Conservation (phyloP, 2,888 invertebrate species). For the Coleophora flavipennella region DNA sequence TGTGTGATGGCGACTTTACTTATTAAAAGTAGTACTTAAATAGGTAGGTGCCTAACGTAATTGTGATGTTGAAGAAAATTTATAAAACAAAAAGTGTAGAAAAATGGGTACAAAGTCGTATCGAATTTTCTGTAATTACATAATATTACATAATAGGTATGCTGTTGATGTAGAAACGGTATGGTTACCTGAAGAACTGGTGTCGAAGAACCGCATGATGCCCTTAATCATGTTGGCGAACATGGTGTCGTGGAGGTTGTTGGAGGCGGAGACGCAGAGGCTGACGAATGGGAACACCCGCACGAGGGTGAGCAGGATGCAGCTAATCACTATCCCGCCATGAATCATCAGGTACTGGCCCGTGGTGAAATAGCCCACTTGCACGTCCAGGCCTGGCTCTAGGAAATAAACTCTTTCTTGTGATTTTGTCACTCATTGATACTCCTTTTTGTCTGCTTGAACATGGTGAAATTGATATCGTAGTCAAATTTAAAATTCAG, state of each 20-base stretch:
- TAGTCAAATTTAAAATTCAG: too few species aligned
- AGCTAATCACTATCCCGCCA: slow-evolving; percentile 59
- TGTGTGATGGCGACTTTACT: too few species aligned
- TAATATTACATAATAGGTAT: background rate
- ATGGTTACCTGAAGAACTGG: slow-evolving; percentile 77
- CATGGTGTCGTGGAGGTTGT: slow-evolving; percentile 79
- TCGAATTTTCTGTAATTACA: too few species aligned
- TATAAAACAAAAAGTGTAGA: too few species aligned
- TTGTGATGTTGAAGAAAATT: too few species aligned
- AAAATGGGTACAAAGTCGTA: too few species aligned
- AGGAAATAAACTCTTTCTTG: too few species aligned
- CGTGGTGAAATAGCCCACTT: slow-evolving; percentile 52
- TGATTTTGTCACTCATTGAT: too few species aligned
- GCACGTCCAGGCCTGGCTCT: slow-evolving; percentile 46
- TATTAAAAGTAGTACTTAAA: too few species aligned
- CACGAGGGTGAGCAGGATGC: slow-evolving; percentile 71
- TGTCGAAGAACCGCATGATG: slow-evolving; percentile 82
- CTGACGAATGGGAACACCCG: slow-evolving; percentile 77
- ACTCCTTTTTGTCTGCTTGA: too few species aligned
- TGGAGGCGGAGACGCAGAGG: slow-evolving; percentile 76
- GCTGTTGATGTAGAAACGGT: background rate
- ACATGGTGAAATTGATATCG: too few species aligned
- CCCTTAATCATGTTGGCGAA: slow-evolving; percentile 71
- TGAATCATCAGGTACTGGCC: slow-evolving; percentile 75
- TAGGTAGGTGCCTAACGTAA: too few species aligned